Base-by-base conservation (phyloP, 2,888 invertebrate genomes). In the Trissolcus brochymenae region DNA sequence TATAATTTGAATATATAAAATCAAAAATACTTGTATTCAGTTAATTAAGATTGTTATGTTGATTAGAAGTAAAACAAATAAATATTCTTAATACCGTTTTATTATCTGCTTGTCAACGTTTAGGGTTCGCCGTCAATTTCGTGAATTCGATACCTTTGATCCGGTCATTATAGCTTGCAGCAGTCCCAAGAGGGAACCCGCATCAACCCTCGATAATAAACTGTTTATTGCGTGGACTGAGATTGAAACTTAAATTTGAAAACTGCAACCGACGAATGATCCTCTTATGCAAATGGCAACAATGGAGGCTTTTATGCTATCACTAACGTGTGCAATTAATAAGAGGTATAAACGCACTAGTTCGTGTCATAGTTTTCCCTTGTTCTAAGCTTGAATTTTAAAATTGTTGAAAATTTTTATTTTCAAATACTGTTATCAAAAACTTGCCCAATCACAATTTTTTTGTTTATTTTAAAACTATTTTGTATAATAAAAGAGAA, bases 131-230 rank as follows among this genome's bases (percentile, higher is more conserved):
- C 67, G 49, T 66, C 57, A 71, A 76, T 76, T 76, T 71, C 82
- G 80, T 84, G 81, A 84, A 85, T 84, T 82, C 82, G 83, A 85
- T 86, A 86, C 83, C 85, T 86, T 87, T 87, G 86, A 87, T 87
- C 85, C 84, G 82, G 80, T 83, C 84, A 83, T 84, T 84, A 84
- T 78, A 75, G 70, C 75, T 75, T 67, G 21, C 75, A 79, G 79
- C 76, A 78, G 77, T 80, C 76, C 79, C 71, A 64, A 53, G 80
- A 81, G 83, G 80, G 76, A 73, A 46, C 56, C 56, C 55, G 64
- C 61, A 64, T 72, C 59, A 50, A 70, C 64, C 76, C 75, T 76
- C 54, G 51, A 68, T 76, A 84, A 84, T 86, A 86, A 85, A 84
- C 84, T 85, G 84, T 86, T 86, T 86, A 87, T 87, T 86, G 85